Evolutionary conservation across 2,113 vertebrate species (phyloP), one percentile per base, ranked within the genome.

Genomic region (Chaetodon auriga): DNA sequence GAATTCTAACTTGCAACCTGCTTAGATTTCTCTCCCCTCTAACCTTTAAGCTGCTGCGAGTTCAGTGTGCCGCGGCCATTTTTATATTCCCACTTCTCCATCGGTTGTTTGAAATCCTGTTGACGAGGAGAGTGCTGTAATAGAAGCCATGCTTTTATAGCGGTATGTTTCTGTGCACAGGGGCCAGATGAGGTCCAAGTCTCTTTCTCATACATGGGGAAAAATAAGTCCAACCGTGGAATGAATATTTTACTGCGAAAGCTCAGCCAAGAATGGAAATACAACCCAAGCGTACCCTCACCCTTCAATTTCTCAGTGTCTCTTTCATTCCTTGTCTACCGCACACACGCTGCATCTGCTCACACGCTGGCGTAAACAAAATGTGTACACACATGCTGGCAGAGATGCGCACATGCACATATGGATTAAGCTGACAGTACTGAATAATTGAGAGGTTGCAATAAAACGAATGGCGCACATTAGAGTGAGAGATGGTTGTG

Each of bases 381-480:
- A 55, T 35, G 12, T 35, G 41, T 49, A 68, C 23, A 23, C 58
- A 64, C 69, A 74, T 15, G 21, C 49, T 21, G 16, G 30, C 43
- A 18, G 5, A 71, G 19, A 70, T 60, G 43, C 61, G 78, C 38
- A 43, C 21, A 48, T 58, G 55, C 80, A 83, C 73, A 60, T 73
- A 83, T 68, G 77, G 76, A 88, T 89, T 86, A 46, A 55, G 75
- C 85, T 84, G 78, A 45, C 69, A 15, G 53, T 54, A 30, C 79
- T 95, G 85, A 95, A 96, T 95, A 92, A 95, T 95, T 93, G 90
- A 95, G 80, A 79, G 58, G 80, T 30, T 71, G 53, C 87, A 86
- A 93, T 92, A 94, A 94, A 93, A 89, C 30, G 57, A 90, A 81
- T 81, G 83, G 68, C 71, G 79, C 75, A 72, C 73, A 66, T 83